These are phyloP conservation scores for Leptonema lineaticorne DNA, from an alignment of 1,140 invertebrate species.

Conservation along the genomic window DNA sequence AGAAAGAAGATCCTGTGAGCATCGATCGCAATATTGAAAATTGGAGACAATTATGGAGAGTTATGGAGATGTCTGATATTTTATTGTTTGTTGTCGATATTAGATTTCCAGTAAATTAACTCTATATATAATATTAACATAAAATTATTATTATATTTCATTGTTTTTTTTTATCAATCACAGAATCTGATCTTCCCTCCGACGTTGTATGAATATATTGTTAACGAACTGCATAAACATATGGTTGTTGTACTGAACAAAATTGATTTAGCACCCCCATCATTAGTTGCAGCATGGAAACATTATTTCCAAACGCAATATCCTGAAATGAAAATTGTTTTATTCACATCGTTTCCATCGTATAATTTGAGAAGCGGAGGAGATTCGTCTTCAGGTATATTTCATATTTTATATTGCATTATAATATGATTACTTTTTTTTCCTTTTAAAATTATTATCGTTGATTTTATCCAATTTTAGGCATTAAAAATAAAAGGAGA, in stretches of 20 bases:
- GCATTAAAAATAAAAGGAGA: conserved; percentile 62
- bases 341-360: conserved; percentile 80
- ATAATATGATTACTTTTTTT: neutral
- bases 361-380: conserved; percentile 68
- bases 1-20: conserved; percentile 53
- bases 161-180: conserved; percentile 36
- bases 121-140: neutral
- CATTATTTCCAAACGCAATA: conserved; percentile 74
- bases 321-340: conserved; percentile 74
- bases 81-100: conserved; percentile 84
- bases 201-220: conserved; percentile 80
- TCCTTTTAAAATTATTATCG: neutral
- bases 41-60: conserved; percentile 91
- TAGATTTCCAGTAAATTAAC: conserved; percentile 70
- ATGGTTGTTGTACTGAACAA: conserved; percentile 92
- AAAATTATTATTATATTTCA: neutral
- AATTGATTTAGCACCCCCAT: conserved; percentile 81
- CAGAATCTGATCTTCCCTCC: conserved; percentile 85
- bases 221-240: conserved; percentile 71
- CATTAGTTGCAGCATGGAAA: conserved; percentile 85
- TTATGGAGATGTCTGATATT: conserved; percentile 88
- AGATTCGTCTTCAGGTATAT: conserved; percentile 55
- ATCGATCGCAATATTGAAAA: conserved; percentile 92
- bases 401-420: neutral
- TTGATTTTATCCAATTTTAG: conserved; percentile 43